phyloP scores from a whole-genome alignment of 2,888 invertebrate genomes.

The Ophion ellenae region DNA sequence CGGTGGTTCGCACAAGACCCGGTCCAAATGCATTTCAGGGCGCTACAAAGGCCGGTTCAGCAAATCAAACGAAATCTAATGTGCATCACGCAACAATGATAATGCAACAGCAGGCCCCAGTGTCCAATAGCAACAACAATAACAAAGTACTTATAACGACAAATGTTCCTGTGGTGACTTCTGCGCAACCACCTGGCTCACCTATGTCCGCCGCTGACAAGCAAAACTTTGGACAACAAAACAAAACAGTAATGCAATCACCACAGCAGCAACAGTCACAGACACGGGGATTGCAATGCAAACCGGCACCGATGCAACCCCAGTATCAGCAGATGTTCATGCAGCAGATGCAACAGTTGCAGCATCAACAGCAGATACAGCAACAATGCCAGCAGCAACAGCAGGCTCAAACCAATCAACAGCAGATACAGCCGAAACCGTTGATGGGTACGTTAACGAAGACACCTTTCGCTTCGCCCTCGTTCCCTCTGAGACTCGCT shows the following conservation, averaged over 20 bases:
- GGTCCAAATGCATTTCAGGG: conserved; percentile 86
- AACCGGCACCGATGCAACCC: conserved; percentile 71
- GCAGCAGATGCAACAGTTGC: conserved; percentile 80
- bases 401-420: conserved; percentile 77
- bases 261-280: conserved; percentile 82
- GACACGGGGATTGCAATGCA: conserved; percentile 77
- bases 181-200: conserved; percentile 84
- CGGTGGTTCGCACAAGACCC: conserved; percentile 88
- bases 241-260: conserved; percentile 82
- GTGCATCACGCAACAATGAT: conserved; percentile 78
- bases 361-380: conserved; percentile 74
- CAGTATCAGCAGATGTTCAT: conserved; percentile 74
- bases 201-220: conserved; percentile 86
- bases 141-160: conserved; percentile 75
- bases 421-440: conserved; percentile 85
- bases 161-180: conserved; percentile 74
- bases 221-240: conserved; percentile 84
- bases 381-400: conserved; percentile 70
- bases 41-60: conserved; percentile 88
- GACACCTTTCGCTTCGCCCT: too few species aligned
- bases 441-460: conserved; percentile 84
- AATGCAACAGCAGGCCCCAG: conserved; percentile 77
- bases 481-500: too few species aligned
- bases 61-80: conserved; percentile 87
- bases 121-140: conserved; percentile 73